Evolutionary conservation across 1,140 invertebrate genomes (phyloP).

Genomic region (Caenorhabditis briggsae): DNA sequence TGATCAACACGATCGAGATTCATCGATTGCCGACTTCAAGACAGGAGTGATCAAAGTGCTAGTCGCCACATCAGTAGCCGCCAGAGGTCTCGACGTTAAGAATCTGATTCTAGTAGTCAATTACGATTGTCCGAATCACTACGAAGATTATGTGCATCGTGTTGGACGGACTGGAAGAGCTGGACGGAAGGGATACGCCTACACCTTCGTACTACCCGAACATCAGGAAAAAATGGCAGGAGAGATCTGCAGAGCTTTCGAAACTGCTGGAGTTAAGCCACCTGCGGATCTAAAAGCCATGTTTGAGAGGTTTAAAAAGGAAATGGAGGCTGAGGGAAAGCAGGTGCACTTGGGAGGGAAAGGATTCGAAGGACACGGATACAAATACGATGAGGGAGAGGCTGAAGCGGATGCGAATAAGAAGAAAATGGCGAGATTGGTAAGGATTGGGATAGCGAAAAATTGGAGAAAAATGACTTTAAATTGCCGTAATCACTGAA

Average conservation of each 20-base stretch:
- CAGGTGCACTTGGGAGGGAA: constrained; percentile 95
- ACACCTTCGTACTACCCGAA: constrained; percentile 95
- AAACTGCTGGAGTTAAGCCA: constrained; percentile 68
- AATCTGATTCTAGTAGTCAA: constrained; percentile 97
- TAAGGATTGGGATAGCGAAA: constrained; percentile 88
- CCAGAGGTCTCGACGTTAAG: constrained; percentile 96
- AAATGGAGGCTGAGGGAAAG: constrained; percentile 82
- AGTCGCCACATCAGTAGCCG: constrained; percentile 95
- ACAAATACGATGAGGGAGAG: constrained; percentile 98
- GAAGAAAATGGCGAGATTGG: constrained; percentile 82
- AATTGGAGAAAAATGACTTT: background rate
- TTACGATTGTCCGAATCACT: constrained; percentile 99
- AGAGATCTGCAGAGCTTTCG: constrained; percentile 75
- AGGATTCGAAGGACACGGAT: constrained; percentile 83
- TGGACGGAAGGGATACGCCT: constrained; percentile 94
- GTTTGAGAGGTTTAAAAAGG: constrained; percentile 71
- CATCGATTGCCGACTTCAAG: constrained; percentile 98
- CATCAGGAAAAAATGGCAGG: constrained; percentile 82
- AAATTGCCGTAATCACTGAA: background rate
- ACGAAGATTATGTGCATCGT: constrained; percentile 99
- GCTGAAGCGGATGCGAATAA: constrained; percentile 91
- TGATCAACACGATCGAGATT: constrained; percentile 98
- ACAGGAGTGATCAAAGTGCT: constrained; percentile 85
- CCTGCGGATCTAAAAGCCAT: constrained; percentile 73
- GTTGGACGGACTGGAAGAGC: constrained; percentile 87